Base-by-base conservation (phyloP, 2,113 vertebrate species). In the Phainopepla nitens region DNA sequence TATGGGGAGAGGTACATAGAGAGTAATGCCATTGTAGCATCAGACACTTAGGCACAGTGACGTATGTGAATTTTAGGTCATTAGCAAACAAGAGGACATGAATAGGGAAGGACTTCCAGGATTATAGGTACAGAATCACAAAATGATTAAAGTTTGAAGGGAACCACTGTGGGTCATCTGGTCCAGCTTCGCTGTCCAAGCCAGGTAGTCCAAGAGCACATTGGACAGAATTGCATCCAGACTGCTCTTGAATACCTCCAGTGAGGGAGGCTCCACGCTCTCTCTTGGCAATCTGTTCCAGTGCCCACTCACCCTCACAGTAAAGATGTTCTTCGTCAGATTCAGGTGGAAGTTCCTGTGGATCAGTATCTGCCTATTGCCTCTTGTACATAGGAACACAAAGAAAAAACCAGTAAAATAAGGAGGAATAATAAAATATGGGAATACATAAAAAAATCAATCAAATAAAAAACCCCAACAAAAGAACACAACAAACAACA, bases 401-500 rank as follows among this genome's bases (percentile, higher is more conserved):
- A 57, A 25, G 2, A 82, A 53, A 29, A 16, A 29, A 5, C 9
- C 7, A 13, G 6, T 13, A 16, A 28, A 44, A n/a, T 6, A 45
- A 35, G 4, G 23, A 17, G 15, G 6, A n/a, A 28, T 2, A 35
- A 31, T 9, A 39, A 28, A 64, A 28, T 27, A 8, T 6, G 23
- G 6, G 3, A 36, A 39, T 33, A 45, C 4, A 31, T n/a, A 25
- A 47, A 41, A 51, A 28, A 51, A 51, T 10, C 11, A 57, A 25
- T 8, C 21, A 45, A 53, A 33, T 8, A 22, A 39, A 39, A 9
- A 8, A 0, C 10, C 3, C 6, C 7, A 50, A 41, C 28, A 58
- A 61, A 62, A 15, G 15, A 49, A 12, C 44, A 76, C 31, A 60
- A 15, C 21, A 35, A 71, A 33, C 4, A 83, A 17, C 20, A 62